phyloP scores from a whole-genome alignment of 2,797 vertebrate species.

The Centroberyx gerrardi region DNA sequence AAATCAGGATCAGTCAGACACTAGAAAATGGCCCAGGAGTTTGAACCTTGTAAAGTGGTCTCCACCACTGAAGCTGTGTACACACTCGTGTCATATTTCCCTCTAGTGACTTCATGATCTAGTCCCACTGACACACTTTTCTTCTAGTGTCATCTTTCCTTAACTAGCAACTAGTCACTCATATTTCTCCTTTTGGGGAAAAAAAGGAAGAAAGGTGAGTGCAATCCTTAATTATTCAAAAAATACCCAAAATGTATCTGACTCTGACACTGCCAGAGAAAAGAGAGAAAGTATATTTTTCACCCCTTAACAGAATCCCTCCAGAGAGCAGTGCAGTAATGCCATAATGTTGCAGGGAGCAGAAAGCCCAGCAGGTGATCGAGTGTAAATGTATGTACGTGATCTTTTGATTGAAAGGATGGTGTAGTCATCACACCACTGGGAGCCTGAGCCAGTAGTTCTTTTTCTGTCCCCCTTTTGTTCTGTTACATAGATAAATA shows the following conservation, averaged over 20 bases:
- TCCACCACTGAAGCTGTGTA: slow-evolving; percentile 40
- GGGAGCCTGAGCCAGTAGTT: slow-evolving; percentile 50
- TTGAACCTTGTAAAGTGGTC: slow-evolving; percentile 28
- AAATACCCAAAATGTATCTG: slow-evolving; percentile 58
- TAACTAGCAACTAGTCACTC: slow-evolving; percentile 63
- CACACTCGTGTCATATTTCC: slow-evolving; percentile 42
- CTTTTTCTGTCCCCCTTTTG: slow-evolving; percentile 46
- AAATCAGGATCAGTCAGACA: slow-evolving; percentile 58
- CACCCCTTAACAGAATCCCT: slow-evolving; percentile 51
- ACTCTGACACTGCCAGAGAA: slow-evolving; percentile 46
- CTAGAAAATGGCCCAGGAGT: slow-evolving; percentile 47
- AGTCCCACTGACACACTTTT: slow-evolving; percentile 53
- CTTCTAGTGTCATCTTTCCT: slow-evolving; percentile 59
- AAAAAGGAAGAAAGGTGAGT: slow-evolving; percentile 58
- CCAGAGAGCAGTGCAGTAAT: slow-evolving; percentile 48
- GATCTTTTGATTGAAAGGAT: slow-evolving; percentile 50
- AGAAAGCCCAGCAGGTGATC: slow-evolving; percentile 47
- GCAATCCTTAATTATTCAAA: slow-evolving; percentile 41
- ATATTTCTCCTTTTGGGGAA: slow-evolving; percentile 43
- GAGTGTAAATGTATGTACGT: slow-evolving; percentile 62
- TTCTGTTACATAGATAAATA: slow-evolving; percentile 31
- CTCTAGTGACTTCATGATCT: slow-evolving; percentile 40
- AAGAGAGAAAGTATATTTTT: slow-evolving; percentile 66
- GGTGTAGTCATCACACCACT: slow-evolving; percentile 44
- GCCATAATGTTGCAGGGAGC: slow-evolving; percentile 48